Conservation (phyloP, 1,140 invertebrate genomes). For the Spodoptera litura region DNA sequence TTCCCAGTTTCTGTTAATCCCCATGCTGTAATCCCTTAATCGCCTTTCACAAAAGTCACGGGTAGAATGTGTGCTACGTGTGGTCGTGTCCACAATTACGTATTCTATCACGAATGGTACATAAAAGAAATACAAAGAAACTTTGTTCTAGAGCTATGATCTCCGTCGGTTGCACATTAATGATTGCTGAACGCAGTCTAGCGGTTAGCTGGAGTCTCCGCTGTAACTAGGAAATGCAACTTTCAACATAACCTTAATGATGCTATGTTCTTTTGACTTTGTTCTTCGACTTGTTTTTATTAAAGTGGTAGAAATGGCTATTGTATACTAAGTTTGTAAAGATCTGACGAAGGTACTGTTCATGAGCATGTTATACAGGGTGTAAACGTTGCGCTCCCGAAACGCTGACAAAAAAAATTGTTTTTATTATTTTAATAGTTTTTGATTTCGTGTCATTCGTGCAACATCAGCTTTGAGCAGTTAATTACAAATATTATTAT, state of each 20-base stretch:
- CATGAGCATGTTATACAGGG: too few species aligned
- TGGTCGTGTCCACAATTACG: neutral
- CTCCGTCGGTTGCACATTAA: conserved; percentile 14
- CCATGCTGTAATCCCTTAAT: neutral
- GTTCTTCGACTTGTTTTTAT: conserved; percentile 18
- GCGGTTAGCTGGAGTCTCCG: neutral
- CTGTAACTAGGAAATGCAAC: conserved; percentile 25
- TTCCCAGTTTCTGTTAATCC: too few species aligned
- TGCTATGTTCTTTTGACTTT: conserved; percentile 12
- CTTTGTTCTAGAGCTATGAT: neutral
- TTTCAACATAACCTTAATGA: conserved; percentile 31
- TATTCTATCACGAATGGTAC: neutral
- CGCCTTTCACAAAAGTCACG: neutral
- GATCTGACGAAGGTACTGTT: neutral
- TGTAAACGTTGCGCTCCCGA: too few species aligned
- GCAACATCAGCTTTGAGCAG: too few species aligned
- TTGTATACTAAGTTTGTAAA: neutral
- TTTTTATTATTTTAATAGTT: too few species aligned
- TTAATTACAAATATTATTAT: too few species aligned
- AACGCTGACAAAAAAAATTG: too few species aligned
- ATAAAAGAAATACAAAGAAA: conserved; percentile 3
- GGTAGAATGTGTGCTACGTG: neutral
- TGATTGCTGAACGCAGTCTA: conserved; percentile 21
- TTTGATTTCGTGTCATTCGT: too few species aligned
- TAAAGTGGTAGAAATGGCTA: conserved; percentile 1